Conservation (phyloP, 2,888 invertebrate species). For the Trachelus tabidus region DNA sequence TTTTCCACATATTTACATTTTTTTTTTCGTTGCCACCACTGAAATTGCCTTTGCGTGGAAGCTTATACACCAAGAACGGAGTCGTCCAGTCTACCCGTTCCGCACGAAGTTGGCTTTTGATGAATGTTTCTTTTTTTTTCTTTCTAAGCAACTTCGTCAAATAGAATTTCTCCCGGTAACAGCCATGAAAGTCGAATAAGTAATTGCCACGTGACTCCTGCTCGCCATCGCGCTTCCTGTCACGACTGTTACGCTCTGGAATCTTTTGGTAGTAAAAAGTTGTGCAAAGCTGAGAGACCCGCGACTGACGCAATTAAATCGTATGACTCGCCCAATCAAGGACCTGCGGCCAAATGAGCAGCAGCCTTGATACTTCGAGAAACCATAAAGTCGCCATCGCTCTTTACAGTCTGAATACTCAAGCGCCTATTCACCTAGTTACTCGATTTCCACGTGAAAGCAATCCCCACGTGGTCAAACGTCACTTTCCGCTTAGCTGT, state of each 20-base stretch:
- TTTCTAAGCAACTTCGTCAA: neutral
- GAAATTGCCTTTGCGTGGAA: neutral
- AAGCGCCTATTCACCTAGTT: neutral
- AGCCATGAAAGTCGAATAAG: neutral
- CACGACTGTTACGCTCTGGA: neutral
- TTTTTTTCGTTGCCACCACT: no score
- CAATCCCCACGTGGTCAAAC: neutral
- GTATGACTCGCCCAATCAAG: neutral
- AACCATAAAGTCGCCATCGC: neutral
- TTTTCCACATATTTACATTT: neutral
- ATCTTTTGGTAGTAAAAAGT: neutral
- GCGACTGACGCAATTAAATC: neutral
- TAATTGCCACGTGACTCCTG: neutral
- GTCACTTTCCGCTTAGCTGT: neutral
- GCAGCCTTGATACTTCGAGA: neutral
- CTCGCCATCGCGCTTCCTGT: neutral
- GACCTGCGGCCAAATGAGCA: neutral
- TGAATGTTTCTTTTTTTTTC: neutral
- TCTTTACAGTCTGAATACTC: neutral
- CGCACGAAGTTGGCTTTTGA: neutral
- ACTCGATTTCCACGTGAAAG: neutral
- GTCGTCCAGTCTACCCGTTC: neutral
- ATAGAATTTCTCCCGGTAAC: neutral
- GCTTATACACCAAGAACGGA: neutral
- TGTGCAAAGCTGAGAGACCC: neutral